A percentile compares a stretch with the other conserved stretches of the same genome.
Evolutionary conservation across 2,888 invertebrate genomes (phyloP).

Genomic region (Halictus quadricinctus): DNA sequence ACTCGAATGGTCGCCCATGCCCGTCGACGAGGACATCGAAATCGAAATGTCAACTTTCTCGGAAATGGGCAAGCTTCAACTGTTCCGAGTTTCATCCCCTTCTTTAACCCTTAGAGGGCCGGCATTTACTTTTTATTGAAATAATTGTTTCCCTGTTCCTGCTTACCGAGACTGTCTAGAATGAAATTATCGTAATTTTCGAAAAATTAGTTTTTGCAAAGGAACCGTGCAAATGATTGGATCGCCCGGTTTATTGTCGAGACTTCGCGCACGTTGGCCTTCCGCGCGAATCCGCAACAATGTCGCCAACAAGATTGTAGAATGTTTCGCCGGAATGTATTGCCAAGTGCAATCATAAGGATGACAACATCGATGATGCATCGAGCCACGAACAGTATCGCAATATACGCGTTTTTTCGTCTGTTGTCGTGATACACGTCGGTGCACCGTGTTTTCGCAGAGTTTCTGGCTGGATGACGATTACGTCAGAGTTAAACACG

Average conservation of each 20-base stretch:
- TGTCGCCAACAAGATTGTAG: slow-evolving; percentile 5
- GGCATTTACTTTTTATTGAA: no score
- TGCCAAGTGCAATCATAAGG: slow-evolving; percentile 46
- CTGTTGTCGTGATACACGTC: not conserved
- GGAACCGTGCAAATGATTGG: not conserved
- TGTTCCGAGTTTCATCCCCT: not conserved
- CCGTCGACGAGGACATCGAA: not conserved
- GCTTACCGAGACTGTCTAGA: not conserved
- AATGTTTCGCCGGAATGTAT: slow-evolving; percentile 3
- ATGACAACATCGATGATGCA: slow-evolving; percentile 42
- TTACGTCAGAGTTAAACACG: slow-evolving; percentile 33
- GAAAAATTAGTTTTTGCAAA: not conserved
- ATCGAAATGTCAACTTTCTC: not conserved
- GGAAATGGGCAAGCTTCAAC: not conserved
- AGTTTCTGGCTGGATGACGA: slow-evolving; percentile 1
- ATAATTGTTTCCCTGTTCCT: not conserved
- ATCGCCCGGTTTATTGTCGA: not conserved
- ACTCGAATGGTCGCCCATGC: not conserved
- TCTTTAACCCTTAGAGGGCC: not conserved
- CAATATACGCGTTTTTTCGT: slow-evolving; percentile 22
- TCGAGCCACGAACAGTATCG: slow-evolving; percentile 17
- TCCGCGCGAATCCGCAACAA: not conserved
- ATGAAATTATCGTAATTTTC: not conserved
- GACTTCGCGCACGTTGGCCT: not conserved
- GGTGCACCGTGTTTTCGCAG: slow-evolving; percentile 24